Evolutionary conservation across 2,888 invertebrate genomes (phyloP), one percentile per base, ranked within the genome.

Genomic region (Cyclophora punctaria): DNA sequence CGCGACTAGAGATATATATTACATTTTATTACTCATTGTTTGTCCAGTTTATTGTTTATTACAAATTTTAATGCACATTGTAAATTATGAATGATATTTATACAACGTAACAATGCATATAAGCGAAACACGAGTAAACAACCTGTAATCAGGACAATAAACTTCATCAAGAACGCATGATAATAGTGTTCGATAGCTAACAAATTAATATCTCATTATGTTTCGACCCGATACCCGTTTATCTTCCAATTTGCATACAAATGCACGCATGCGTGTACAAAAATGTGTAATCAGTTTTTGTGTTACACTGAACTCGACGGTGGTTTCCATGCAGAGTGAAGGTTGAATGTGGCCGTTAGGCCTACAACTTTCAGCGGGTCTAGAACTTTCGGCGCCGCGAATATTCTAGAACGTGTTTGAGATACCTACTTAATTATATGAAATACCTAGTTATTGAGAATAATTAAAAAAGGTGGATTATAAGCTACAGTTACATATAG

Each of bases 71-170:
- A 61, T 65, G 52, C 63, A 62, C 59, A 63, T 61, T 64, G 54
- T 64, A 58, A 59, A 63, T 62, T 60, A 65, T 64, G 62, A 67
- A 66, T 69, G 66, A 69, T 72, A 64, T 64, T 57, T 67, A 67
- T 69, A 62, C 64, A 71, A 67, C 66, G 66, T 66, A 64, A 69
- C 69, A 67, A 69, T 68, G 64, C 69, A 71, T 64, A 64, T 64
- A 66, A 67, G 68, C 67, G 63, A 59, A 57, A 62, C 59, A 58
- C 59, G 66, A 75, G 83, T 79, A 79, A 84, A 83, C 76, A 83
- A 85, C 82, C 83, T 79, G 71, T 72, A 86, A 80, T 70, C 78
- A 62, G 86, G 71, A 69, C 85, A 80, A 83, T 79, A 84, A 83
- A 83, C 86, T 78, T 68, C 78, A 83, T 78, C 80, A 83, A 82